Conservation (phyloP, 2,888 invertebrate genomes). For the Drosophila heteroneura region DNA sequence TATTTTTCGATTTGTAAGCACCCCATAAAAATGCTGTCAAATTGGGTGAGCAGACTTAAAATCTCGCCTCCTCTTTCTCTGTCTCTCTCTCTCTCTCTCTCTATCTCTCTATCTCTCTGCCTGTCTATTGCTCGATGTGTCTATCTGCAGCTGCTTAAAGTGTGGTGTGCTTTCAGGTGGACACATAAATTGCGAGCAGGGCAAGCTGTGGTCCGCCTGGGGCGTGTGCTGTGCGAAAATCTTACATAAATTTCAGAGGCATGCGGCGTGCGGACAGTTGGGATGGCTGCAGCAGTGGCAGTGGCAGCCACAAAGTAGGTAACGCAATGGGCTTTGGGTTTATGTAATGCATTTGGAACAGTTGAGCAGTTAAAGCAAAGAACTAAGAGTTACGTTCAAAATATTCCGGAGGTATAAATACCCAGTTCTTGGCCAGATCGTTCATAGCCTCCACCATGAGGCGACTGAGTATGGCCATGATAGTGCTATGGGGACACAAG, state of each 20-base stretch:
- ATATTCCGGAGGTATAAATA: constrained; percentile 73
- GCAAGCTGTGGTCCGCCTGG: constrained; percentile 11
- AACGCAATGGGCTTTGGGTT: constrained; percentile 26
- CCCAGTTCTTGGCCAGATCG: constrained; percentile 79
- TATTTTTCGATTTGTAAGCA: background rate
- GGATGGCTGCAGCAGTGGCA: constrained; percentile 1
- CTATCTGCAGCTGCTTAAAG: constrained; percentile 8
- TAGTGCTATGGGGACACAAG: constrained; percentile 43
- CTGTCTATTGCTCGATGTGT: background rate
- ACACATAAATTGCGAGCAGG: constrained; percentile 35
- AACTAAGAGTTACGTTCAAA: constrained; percentile 52
- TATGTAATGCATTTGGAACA: constrained; percentile 22
- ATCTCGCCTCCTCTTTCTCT: background rate
- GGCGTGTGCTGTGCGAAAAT: constrained; percentile 8
- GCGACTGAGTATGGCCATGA: constrained; percentile 67
- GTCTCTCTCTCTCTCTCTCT: background rate
- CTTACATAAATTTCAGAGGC: constrained; percentile 27
- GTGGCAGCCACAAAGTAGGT: constrained; percentile 17
- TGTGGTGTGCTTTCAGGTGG: constrained; percentile 29
- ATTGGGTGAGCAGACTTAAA: constrained; percentile 14
- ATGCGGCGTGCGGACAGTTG: constrained; percentile 16
- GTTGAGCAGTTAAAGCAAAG: constrained; percentile 10
- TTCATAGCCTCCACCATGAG: constrained; percentile 72
- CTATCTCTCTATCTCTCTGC: background rate
- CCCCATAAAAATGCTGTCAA: constrained; percentile 1